These are phyloP conservation scores for Glaucomys volans DNA, from an alignment of 2,113 vertebrate species.

Conservation along the genomic window DNA sequence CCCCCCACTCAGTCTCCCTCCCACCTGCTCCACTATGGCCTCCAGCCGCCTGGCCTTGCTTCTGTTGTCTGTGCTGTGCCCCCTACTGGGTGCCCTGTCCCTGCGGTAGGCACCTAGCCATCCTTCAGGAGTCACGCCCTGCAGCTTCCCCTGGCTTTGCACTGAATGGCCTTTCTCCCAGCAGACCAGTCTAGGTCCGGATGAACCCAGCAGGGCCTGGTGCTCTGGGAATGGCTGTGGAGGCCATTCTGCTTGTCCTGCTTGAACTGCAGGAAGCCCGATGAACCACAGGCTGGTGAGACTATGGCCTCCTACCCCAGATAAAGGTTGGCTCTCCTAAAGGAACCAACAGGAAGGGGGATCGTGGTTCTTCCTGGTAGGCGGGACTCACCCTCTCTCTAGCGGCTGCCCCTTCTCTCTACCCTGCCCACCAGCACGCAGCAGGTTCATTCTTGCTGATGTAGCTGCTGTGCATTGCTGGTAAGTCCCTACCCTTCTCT, in stretches of 20 bases:
- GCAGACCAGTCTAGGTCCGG: neutral
- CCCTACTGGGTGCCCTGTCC: neutral
- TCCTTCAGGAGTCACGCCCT: neutral
- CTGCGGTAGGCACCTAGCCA: neutral
- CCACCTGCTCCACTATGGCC: neutral
- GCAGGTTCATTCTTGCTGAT: neutral
- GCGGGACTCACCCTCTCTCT: neutral
- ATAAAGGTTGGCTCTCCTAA: neutral
- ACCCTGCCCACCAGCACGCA: neutral
- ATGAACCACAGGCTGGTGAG: neutral
- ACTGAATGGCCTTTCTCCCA: neutral
- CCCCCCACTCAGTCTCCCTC: neutral
- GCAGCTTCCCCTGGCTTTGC: neutral
- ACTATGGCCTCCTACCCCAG: neutral
- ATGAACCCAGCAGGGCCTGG: neutral
- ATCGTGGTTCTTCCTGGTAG: neutral
- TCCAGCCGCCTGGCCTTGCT: no score
- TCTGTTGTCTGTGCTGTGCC: neutral
- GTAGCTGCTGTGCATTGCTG: neutral
- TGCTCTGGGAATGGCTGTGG: neutral
- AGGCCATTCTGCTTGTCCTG: neutral
- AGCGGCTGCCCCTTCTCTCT: neutral
- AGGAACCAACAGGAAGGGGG: neutral
- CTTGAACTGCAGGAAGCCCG: neutral
- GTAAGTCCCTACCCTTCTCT: neutral